Evolutionary conservation across 53 echinoderm and acorn worm genomes (phyloP), one percentile per base, ranked within the genome.

Genomic region (Astropecten irregularis): DNA sequence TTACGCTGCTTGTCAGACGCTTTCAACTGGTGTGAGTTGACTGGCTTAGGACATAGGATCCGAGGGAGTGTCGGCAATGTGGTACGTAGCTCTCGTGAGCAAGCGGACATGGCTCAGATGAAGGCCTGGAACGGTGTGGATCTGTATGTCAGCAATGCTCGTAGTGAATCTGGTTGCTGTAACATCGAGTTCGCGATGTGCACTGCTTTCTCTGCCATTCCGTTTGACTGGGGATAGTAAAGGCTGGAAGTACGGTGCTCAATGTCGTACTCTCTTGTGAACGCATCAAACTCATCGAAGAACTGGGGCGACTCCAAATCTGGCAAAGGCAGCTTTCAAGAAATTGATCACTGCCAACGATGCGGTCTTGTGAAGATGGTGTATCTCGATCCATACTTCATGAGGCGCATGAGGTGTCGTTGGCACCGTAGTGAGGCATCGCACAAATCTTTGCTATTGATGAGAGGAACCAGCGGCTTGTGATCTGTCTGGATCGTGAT

Each of bases 191-290:
- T 73, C 2, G 73, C 50, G n/a, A 73, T 51, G 37, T 73, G 73
- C 5, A 50, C 73, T 9, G 73, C 73, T 38, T 73, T 73, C 53
- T 81, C 50, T 3, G 82, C 82, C n/a, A 39, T 26, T 25, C 82
- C 66, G 34, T 82, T 82, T 10, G 65, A 32, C 37, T 29, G 64
- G 29, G 82, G 49, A 25, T 82, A 66, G 82, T 66, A 2, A 14
- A 66, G 82, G 26, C 82, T 66, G 13, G 65, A 49, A 15, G 82
- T 82, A 16, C 15, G 7, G 34, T 81, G 81, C 23, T 23, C 22
- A 81, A 64, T 36, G 33, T 73, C 51, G 19, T 51, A 51, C 15
- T 51, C 51, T 9, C 18, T 51, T 3, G 70, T 16, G 18, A 51
- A 51, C 19, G 15, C 8, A 3, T 51, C 51, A 16, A 51, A 51